Base-by-base conservation (phyloP, 2,888 invertebrate species). In the Therioaphis trifolii region DNA sequence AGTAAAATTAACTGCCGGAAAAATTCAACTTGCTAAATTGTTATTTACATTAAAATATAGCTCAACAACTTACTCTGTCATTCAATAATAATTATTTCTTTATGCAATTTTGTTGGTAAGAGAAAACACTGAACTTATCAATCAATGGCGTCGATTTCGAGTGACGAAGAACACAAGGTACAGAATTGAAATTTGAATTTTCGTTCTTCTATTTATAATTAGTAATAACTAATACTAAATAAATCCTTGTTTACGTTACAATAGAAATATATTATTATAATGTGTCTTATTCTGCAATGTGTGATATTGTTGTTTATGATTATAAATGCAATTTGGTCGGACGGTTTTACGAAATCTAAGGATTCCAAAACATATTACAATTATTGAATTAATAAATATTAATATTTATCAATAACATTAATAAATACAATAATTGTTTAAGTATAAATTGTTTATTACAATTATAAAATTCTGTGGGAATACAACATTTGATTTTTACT, bases 121-220 rank as follows among this genome's bases (percentile, higher is more conserved):
- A n/a, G n/a, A n/a, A n/a, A n/a, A n/a, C n/a, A n/a, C n/a, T n/a
- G n/a, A n/a, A n/a, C n/a, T n/a, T n/a, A n/a, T n/a, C n/a, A n/a
- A n/a, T 14, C 4, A 18, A 80, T 80, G 80, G 80, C 80, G 35
- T 72, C 80, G 46, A 35, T 80, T 46, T 72, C 80, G 5, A 72
- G 61, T 12, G 80, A 80, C 24, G 80, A 80, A 29, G 72, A 49
- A 4, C 80, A 80, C 12, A 61, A 80, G 71, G 80, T 80, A 63
- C 43, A 9, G 9, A 4, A 21, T 4, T 7, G 14, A 74, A 7
- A 29, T 29, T 29, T n/a, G 4, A 24, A 4, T 49, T 49, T 14
- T 49, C 18, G 46, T 49, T 55, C 0, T 4, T n/a, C 55, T 3
- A 5, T 21, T 21, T 58, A 24, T 0, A 21, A 58, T 21, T 21